Conservation (phyloP, 2,888 invertebrate genomes). For the Drosophila atripex region DNA sequence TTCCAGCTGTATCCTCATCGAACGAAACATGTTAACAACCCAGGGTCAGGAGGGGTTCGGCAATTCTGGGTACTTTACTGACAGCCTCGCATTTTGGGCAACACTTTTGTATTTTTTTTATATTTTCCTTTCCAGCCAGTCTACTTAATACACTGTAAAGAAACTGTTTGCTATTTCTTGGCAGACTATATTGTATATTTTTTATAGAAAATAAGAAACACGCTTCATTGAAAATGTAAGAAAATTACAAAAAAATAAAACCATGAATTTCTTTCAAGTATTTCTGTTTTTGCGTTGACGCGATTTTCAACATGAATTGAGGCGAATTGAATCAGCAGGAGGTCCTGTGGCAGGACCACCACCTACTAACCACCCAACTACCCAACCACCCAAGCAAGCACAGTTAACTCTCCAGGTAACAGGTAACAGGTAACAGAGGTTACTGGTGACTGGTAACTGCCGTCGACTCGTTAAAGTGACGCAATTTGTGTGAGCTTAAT, state of each 20-base stretch:
- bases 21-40: slow-evolving; percentile 25
- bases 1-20: neutral
- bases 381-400: neutral
- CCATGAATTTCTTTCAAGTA: neutral
- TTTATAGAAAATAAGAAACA: neutral
- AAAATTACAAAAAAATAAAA: neutral
- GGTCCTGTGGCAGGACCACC: neutral
- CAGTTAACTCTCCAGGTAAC: slow-evolving; percentile 1
- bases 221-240: neutral
- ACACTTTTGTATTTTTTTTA: neutral
- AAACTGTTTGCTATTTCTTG: neutral
- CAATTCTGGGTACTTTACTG: slow-evolving; percentile 16
- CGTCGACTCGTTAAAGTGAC: slow-evolving; percentile 18
- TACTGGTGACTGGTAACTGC: slow-evolving; percentile 1
- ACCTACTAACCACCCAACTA: neutral
- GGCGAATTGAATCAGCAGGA: slow-evolving; percentile 49
- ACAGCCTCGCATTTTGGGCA: slow-evolving; percentile 20
- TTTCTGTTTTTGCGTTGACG: slow-evolving; percentile 48
- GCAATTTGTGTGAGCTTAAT: slow-evolving; percentile 30
- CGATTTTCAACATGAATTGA: slow-evolving; percentile 54
- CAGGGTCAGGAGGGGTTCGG: slow-evolving; percentile 13
- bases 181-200: neutral
- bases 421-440: neutral
- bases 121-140: slow-evolving; percentile 8
- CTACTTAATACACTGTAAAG: neutral